Evolutionary conservation across 2,888 invertebrate genomes (phyloP), one percentile per base, ranked within the genome.

Genomic region (Pilophorus perplexus): DNA sequence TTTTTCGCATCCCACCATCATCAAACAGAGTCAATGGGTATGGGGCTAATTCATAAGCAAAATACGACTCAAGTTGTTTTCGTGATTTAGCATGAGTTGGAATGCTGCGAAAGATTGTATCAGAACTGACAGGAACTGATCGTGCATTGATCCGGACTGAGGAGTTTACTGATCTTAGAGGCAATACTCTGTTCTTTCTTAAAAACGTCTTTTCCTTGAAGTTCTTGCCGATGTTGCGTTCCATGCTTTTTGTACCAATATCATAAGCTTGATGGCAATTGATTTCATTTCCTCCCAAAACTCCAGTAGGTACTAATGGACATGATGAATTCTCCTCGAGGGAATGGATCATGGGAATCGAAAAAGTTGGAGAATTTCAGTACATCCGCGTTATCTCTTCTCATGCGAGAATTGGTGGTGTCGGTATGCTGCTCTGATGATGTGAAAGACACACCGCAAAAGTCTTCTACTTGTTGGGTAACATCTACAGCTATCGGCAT

Each of bases 181-280:
- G 71, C 66, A 73, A 67, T 22, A 75, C 74, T 72, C 72, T 72
- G 64, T 72, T 72, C 68, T 72, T 72, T 55, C 74, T 71, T 70
- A 68, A 68, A 67, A 75, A 72, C 69, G 72, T 71, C 1, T 69
- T 59, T n/a, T 55, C 52, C 23, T 67, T 42, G 46, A 73, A 46
- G 27, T 37, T 54, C 5, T 2, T 33, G 25, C 62, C 40, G n/a
- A 23, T 42, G 37, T 69, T 68, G 14, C 64, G 66, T 18, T 33
- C 22, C 64, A 73, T 70, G 12, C 66, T 46, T 27, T 66, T 27
- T 69, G 71, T 71, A 40, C 75, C 74, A 62, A 71, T 70, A 69
- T 74, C 72, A 68, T 67, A 69, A 20, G 74, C 73, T 67, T 71
- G 60, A 66, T 75, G 69, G 68, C 74, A 75, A 69, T 75, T 74